phyloP scores from a whole-genome alignment of 2,888 invertebrate genomes.

The Dolichopus griseipennis region DNA sequence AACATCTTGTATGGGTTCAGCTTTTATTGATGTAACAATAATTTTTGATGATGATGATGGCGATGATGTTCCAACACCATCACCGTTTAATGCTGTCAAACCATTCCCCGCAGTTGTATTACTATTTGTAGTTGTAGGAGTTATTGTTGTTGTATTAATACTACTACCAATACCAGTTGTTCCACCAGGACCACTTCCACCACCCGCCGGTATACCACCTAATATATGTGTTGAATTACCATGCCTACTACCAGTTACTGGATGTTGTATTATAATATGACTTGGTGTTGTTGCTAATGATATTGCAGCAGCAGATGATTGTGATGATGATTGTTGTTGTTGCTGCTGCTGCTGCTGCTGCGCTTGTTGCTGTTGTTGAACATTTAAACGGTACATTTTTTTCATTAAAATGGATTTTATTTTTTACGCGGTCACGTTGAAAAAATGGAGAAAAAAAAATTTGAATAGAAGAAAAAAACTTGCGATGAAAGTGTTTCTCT shows the following conservation, averaged over 20 bases:
- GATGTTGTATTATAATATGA: not conserved
- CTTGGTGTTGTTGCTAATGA: not conserved
- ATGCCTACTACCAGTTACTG: not conserved
- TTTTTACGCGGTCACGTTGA: not conserved
- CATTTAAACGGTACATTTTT: constrained; percentile 1
- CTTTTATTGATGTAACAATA: constrained; percentile 39
- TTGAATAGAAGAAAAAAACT: not conserved
- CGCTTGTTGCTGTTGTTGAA: not conserved
- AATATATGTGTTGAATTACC: not conserved
- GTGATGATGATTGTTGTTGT: not conserved
- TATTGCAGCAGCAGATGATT: not conserved
- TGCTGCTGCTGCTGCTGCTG: not conserved
- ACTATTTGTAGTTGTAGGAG: not conserved
- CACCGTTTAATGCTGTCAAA: too few relatives aligned
- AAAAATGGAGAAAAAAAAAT: not conserved
- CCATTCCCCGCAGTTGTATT: not conserved
- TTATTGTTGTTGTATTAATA: not conserved
- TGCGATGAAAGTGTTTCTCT: not conserved
- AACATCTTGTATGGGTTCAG: constrained; percentile 39
- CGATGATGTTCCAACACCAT: not conserved
- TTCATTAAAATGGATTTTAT: not conserved
- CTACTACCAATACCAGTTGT: not conserved
- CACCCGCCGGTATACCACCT: not conserved
- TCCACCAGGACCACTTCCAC: not conserved
- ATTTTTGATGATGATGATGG: not conserved